Percentiles rank a stretch among this genome's conserved stretches.
phyloP scores from a whole-genome alignment of 2,113 vertebrate genomes.

The Hemiprocne comata region DNA sequence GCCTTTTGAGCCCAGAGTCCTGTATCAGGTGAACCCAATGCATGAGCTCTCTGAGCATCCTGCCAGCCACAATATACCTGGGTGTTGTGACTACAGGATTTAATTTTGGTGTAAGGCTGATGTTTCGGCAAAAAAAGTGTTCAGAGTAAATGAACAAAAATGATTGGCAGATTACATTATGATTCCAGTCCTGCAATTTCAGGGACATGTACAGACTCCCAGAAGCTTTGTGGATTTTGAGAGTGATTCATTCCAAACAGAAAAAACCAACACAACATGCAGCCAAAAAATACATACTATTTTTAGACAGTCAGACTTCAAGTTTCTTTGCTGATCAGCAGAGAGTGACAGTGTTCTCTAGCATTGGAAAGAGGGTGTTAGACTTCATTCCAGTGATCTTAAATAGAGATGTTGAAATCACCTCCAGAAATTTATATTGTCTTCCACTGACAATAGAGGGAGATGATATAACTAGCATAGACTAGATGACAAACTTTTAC shows the following conservation, averaged over 20 bases:
- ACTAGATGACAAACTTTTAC: background rate
- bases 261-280: background rate
- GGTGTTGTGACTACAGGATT: background rate
- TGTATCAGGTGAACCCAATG: background rate
- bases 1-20: background rate
- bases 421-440: background rate
- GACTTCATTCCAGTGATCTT: background rate
- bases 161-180: background rate
- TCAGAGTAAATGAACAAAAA: background rate
- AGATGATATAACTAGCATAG: background rate
- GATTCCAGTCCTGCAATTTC: background rate
- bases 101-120: background rate
- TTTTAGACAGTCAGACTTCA: background rate
- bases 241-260: background rate
- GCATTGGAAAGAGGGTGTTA: background rate
- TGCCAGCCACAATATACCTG: background rate
- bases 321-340: background rate
- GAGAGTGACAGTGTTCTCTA: background rate
- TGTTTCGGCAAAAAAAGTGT: background rate
- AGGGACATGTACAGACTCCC: background rate
- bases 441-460: background rate
- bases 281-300: background rate
- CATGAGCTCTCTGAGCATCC: background rate
- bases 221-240: background rate
- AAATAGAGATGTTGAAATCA: background rate